Percentiles rank a stretch among this genome's conserved stretches.
These are phyloP conservation scores for Drepana falcataria DNA, from an alignment of 2,888 invertebrate species.

Conservation along the genomic window DNA sequence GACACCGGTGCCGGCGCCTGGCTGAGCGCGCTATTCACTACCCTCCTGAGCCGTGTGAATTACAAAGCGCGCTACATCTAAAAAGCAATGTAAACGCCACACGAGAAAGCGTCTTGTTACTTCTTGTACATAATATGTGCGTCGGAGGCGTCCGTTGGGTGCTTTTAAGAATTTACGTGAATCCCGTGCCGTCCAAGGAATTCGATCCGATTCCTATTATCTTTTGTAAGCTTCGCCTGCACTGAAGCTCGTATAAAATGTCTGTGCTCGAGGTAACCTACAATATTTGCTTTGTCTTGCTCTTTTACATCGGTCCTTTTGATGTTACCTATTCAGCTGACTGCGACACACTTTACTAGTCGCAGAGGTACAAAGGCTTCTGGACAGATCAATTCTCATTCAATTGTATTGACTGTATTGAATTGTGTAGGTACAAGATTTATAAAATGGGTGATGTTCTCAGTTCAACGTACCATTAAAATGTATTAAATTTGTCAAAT, in stretches of 20 bases:
- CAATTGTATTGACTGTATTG: no score
- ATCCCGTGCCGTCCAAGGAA: neutral
- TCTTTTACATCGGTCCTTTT: neutral
- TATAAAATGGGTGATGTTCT: no score
- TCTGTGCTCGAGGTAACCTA: neutral
- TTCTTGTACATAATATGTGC: neutral
- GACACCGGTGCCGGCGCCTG: constrained; percentile 5
- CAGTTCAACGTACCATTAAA: no score
- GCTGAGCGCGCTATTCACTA: constrained; percentile 24
- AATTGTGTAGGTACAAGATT: no score
- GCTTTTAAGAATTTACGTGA: neutral
- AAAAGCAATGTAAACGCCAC: constrained; percentile 30
- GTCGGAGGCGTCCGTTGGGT: neutral
- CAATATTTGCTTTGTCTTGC: neutral
- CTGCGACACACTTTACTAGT: neutral
- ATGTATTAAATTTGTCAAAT: no score
- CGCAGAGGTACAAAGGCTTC: no score
- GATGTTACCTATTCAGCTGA: neutral
- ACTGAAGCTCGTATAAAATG: neutral
- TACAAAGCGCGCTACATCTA: constrained; percentile 22
- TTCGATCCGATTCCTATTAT: neutral
- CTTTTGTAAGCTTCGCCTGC: neutral
- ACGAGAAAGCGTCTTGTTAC: neutral
- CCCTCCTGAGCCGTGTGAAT: constrained; percentile 32
- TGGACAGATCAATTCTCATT: no score